Conservation (phyloP, 2,113 vertebrate species). For the Hippoglossus stenolepis region DNA sequence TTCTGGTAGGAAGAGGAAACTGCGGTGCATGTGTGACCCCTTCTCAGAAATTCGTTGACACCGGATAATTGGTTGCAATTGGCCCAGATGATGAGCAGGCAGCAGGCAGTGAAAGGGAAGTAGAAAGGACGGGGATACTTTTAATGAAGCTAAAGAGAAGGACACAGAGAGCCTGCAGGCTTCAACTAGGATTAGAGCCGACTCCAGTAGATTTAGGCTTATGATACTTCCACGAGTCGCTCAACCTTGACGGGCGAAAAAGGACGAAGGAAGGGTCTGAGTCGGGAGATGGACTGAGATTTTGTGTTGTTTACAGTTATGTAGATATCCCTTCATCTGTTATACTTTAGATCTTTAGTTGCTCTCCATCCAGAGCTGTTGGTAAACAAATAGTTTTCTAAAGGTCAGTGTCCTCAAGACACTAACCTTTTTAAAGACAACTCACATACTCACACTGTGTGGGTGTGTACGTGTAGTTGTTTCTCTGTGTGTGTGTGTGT, state of each 20-base stretch:
- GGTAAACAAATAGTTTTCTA: conserved; percentile 38
- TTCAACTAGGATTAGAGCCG: conserved; percentile 64
- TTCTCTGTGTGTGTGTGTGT: conserved; percentile 4
- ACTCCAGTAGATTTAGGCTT: conserved; percentile 51
- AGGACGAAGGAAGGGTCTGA: conserved; percentile 22
- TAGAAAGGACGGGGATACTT: conserved; percentile 63
- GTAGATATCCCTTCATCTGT: neutral
- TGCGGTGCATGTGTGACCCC: conserved; percentile 32
- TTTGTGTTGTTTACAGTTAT: conserved; percentile 26
- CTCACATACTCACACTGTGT: conserved; percentile 21
- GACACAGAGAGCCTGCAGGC: conserved; percentile 63
- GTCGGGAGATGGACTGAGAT: conserved; percentile 23
- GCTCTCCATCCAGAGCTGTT: conserved; percentile 24
- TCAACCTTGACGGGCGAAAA: conserved; percentile 48
- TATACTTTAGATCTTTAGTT: conserved; percentile 6
- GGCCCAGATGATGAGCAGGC: conserved; percentile 59
- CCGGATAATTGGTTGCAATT: conserved; percentile 66
- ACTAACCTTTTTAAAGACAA: conserved; percentile 45
- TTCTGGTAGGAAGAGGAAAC: conserved; percentile 12
- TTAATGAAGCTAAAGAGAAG: conserved; percentile 74
- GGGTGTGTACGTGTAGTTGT: neutral
- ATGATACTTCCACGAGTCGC: conserved; percentile 44
- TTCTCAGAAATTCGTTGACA: conserved; percentile 49
- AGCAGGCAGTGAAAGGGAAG: conserved; percentile 55
- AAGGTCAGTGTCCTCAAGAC: conserved; percentile 52